Percentiles rank a stretch among this genome's conserved stretches.
Conservation (phyloP, 2,113 vertebrate species). For the Platanista minor region DNA sequence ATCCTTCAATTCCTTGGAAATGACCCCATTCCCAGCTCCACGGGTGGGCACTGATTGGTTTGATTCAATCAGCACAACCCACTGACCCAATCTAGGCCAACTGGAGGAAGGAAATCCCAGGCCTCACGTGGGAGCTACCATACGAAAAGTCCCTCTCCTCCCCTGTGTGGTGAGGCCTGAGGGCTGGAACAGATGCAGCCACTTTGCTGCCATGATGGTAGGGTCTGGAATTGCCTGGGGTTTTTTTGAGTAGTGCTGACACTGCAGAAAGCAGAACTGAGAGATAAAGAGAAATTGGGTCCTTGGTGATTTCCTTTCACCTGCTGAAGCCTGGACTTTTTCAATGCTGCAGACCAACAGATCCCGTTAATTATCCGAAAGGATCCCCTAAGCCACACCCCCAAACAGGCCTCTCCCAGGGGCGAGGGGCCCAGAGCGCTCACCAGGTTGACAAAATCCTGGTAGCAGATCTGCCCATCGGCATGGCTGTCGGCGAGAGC, state of each 20-base stretch:
- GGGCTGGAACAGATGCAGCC: not conserved
- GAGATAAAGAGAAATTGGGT: not conserved
- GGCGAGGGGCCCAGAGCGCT: conserved; percentile 69
- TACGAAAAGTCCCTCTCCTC: not conserved
- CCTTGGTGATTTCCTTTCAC: not conserved
- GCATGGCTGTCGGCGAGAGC: conserved; percentile 93
- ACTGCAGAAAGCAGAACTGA: not conserved
- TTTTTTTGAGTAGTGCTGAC: not conserved
- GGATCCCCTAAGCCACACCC: not conserved
- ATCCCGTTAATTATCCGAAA: not conserved
- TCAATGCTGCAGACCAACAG: not conserved
- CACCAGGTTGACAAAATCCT: conserved; percentile 97
- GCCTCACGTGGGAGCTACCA: not conserved
- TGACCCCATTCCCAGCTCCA: not conserved
- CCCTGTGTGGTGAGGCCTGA: not conserved
- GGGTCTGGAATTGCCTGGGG: not conserved
- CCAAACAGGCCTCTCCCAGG: not conserved
- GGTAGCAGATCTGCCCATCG: conserved; percentile 95
- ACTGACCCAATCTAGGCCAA: not conserved
- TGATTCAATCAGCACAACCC: not conserved
- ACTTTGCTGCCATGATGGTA: not conserved
- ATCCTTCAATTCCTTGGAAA: not conserved
- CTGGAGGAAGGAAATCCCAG: not conserved
- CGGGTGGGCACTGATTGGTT: not conserved
- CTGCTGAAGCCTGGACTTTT: not conserved